Evolutionary conservation across 2,797 vertebrate species (phyloP), one percentile per base, ranked within the genome.

Genomic region (Pangasius macronema): DNA sequence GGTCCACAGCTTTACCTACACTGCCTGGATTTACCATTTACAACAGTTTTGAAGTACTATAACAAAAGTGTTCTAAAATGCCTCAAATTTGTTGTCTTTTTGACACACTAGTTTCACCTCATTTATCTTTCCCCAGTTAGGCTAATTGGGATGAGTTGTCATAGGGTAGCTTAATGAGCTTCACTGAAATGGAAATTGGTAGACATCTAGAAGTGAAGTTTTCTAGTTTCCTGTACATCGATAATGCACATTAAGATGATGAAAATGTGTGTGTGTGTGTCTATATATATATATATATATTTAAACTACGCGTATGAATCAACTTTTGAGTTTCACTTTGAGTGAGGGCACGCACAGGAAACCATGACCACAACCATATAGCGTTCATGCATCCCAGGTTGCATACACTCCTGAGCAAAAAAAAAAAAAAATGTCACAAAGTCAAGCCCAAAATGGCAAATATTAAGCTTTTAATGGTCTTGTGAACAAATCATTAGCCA

Each of bases 1-100:
- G 94, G 95, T 95, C 92, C 94, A 94, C 94, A 39, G 91, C 90
- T 93, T 92, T 93, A 94, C 93, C 82, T 90, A 85, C 83, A 88
- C 81, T 68, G 87, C 55, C 88, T 92, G 88, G 87, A 63, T 89
- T 89, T 59, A 63, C 9, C 68, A 90, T 90, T 89, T 89, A 86
- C 82, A 87, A 88, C 67, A 51, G n/a, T 86, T 57, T 70, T 24
- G 14, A 77, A 77, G n/a, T 49, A 39, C 14, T 70, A 46, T 46
- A 8, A 8, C 24, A 4, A 51, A 76, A 51, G 46, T n/a, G 27
- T n/a, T 51, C 36, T 5, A 20, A 55, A 55, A 79, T 10, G 20
- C 9, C 8, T 24, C 14, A 76, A 1, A 81, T 42, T 61, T 13
- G 22, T 42, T 59, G 33, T 16, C 33, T 39, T 81, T 80, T 80